Percentiles rank a stretch among this genome's conserved stretches.
Evolutionary conservation across 2,888 invertebrate species (phyloP).

Genomic region (Leucozona laternaria): DNA sequence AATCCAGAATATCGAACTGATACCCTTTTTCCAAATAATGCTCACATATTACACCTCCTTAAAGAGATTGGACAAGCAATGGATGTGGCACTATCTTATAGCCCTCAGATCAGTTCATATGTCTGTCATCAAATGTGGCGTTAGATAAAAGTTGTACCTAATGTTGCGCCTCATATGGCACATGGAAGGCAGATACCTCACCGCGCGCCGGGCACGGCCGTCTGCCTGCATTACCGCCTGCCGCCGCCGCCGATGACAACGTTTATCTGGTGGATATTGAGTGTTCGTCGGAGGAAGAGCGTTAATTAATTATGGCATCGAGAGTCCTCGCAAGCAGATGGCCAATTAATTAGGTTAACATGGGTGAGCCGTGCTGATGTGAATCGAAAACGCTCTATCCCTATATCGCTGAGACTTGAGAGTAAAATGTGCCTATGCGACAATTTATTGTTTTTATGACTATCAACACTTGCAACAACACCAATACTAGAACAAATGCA

Average conservation of each 20-base stretch:
- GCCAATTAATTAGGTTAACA: slow-evolving; percentile 75
- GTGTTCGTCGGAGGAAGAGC: slow-evolving; percentile 41
- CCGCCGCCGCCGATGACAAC: not conserved
- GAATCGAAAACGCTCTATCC: slow-evolving; percentile 7
- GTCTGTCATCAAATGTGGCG: slow-evolving; percentile 70
- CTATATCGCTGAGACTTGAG: slow-evolving; percentile 14
- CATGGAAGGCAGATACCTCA: slow-evolving; percentile 21
- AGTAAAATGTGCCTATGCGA: slow-evolving; percentile 48
- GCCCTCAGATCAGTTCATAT: slow-evolving; percentile 45
- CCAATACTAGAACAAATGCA: slow-evolving; percentile 25
- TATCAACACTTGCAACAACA: slow-evolving; percentile 44
- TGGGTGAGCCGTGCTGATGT: slow-evolving; percentile 61
- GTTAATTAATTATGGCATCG: slow-evolving; percentile 69
- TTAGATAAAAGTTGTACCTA: slow-evolving; percentile 72
- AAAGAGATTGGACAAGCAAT: slow-evolving; percentile 36
- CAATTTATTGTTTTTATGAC: slow-evolving; percentile 64
- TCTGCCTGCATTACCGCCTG: not conserved
- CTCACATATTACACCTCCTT: slow-evolving; percentile 66
- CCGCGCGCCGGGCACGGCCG: not conserved
- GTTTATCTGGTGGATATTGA: slow-evolving; percentile 22
- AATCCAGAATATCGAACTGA: slow-evolving; percentile 9
- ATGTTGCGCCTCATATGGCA: slow-evolving; percentile 65
- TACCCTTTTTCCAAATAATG: slow-evolving; percentile 42
- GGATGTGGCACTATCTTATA: slow-evolving; percentile 57
- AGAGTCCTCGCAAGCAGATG: slow-evolving; percentile 68